Conservation (phyloP, 1,140 invertebrate species). For the Bradysia coprophila region DNA sequence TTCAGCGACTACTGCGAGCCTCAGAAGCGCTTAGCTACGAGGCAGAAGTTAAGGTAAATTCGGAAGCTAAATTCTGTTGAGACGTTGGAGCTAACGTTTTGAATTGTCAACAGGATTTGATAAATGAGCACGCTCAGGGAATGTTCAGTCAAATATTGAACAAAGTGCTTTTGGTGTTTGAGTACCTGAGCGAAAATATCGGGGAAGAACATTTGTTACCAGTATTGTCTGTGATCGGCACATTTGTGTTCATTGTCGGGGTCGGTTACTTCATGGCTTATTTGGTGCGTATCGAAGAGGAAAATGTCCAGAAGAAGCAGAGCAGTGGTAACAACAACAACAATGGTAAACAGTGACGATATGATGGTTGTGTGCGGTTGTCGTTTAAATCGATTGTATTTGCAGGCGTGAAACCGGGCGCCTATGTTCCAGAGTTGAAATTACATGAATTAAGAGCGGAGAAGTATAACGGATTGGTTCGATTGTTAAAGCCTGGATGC, state of each 20-base stretch:
- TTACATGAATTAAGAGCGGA: slow-evolving; percentile 86
- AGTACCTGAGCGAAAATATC: slow-evolving; percentile 53
- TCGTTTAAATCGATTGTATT: neutral
- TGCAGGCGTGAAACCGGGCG: slow-evolving; percentile 7
- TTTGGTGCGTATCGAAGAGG: slow-evolving; percentile 66
- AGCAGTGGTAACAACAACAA: slow-evolving; percentile 14
- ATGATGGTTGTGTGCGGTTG: slow-evolving; percentile 2
- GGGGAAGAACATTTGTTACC: slow-evolving; percentile 67
- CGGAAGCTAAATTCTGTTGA: no score
- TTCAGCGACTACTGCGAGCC: slow-evolving; percentile 48
- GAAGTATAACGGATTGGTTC: slow-evolving; percentile 87
- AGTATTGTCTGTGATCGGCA: slow-evolving; percentile 60
- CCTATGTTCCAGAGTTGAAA: slow-evolving; percentile 35
- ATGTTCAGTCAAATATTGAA: slow-evolving; percentile 50
- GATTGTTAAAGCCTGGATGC: slow-evolving; percentile 86
- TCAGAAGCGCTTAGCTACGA: slow-evolving; percentile 53
- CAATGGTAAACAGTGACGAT: no score
- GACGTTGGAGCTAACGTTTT: no score
- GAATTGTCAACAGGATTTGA: slow-evolving; percentile 44
- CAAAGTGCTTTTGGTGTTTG: slow-evolving; percentile 45
- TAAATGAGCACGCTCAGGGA: slow-evolving; percentile 55
- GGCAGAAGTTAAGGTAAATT: slow-evolving; percentile 39
- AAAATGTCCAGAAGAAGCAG: slow-evolving; percentile 41
- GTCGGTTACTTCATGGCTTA: slow-evolving; percentile 80
- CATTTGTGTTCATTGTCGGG: slow-evolving; percentile 58